A percentile compares a stretch with the other conserved stretches of the same genome.
phyloP scores from a whole-genome alignment of 2,888 invertebrate genomes.

The Agyllia agylla region DNA sequence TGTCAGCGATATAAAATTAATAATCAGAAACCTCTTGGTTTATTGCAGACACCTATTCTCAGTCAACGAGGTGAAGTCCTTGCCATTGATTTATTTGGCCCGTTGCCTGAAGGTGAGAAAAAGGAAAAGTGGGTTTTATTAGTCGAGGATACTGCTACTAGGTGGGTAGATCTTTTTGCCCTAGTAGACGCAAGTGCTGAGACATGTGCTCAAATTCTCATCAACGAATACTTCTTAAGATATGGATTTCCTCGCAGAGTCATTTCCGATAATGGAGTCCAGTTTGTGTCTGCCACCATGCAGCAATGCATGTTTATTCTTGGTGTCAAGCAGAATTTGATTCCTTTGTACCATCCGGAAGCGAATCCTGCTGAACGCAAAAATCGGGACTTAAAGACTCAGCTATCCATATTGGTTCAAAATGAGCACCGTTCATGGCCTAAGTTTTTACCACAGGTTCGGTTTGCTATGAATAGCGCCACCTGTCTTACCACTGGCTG shows the following conservation, averaged over 20 bases:
- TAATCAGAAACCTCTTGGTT: background rate
- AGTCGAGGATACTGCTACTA: constrained; percentile 38
- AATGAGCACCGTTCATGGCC: constrained; percentile 77
- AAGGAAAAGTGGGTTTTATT: constrained; percentile 4
- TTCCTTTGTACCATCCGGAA: constrained; percentile 80
- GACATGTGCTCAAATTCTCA: constrained; percentile 54
- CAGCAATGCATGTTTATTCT: constrained; percentile 66
- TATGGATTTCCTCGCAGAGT: constrained; percentile 74
- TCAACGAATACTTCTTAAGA: constrained; percentile 72
- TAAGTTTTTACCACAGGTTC: constrained; percentile 50
- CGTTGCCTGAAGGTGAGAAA: background rate
- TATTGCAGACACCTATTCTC: background rate
- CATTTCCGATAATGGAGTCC: constrained; percentile 75
- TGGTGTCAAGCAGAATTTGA: constrained; percentile 66
- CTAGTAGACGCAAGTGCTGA: constrained; percentile 69
- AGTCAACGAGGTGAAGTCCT: background rate
- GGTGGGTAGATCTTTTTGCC: constrained; percentile 79
- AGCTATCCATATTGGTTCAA: constrained; percentile 73
- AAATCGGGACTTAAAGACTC: constrained; percentile 80
- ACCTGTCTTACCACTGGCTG: constrained; percentile 58
- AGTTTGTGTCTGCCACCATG: constrained; percentile 77
- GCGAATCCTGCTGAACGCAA: constrained; percentile 81
- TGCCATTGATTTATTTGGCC: constrained; percentile 1
- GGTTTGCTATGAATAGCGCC: constrained; percentile 47
- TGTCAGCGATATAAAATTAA: background rate